These are phyloP conservation scores for Drosophila mercatorum DNA, from an alignment of 2,888 invertebrate species.

Conservation along the genomic window DNA sequence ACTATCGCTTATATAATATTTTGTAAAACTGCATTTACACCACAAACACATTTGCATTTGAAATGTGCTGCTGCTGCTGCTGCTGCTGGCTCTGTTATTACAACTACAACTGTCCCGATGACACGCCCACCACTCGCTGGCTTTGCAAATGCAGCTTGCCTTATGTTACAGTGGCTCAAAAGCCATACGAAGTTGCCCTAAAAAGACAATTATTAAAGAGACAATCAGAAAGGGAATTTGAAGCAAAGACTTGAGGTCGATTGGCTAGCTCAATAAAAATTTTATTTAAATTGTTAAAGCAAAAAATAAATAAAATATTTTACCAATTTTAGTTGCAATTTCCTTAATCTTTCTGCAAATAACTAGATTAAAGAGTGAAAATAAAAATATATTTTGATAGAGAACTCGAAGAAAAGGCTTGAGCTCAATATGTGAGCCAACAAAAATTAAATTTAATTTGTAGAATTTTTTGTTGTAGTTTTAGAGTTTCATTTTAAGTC, in stretches of 20 bases:
- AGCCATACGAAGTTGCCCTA: background rate
- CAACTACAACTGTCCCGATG: conserved; percentile 64
- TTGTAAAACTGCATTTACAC: conserved; percentile 80
- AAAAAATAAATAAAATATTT: too few species aligned
- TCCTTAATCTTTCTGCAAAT: too few species aligned
- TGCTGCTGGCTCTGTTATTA: conserved; percentile 39
- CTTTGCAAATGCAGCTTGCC: conserved; percentile 37
- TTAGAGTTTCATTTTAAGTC: too few species aligned
- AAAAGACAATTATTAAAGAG: background rate
- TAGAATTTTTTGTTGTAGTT: too few species aligned
- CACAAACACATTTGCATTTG: conserved; percentile 79
- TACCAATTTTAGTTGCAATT: too few species aligned
- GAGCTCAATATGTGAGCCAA: too few species aligned
- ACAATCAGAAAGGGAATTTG: background rate
- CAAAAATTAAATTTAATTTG: too few species aligned
- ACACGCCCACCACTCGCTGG: conserved; percentile 45
- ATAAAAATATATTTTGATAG: too few species aligned
- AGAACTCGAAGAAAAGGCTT: too few species aligned
- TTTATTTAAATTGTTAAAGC: background rate
- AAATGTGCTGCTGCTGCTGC: conserved; percentile 53
- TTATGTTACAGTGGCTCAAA: conserved; percentile 38
- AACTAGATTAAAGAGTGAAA: too few species aligned
- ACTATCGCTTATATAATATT: conserved; percentile 69
- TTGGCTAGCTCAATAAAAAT: background rate
- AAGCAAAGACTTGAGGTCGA: background rate